Percentiles rank a stretch among this genome's conserved stretches.
Conservation (phyloP, 2,888 invertebrate genomes). For the Aporophyla nigra region DNA sequence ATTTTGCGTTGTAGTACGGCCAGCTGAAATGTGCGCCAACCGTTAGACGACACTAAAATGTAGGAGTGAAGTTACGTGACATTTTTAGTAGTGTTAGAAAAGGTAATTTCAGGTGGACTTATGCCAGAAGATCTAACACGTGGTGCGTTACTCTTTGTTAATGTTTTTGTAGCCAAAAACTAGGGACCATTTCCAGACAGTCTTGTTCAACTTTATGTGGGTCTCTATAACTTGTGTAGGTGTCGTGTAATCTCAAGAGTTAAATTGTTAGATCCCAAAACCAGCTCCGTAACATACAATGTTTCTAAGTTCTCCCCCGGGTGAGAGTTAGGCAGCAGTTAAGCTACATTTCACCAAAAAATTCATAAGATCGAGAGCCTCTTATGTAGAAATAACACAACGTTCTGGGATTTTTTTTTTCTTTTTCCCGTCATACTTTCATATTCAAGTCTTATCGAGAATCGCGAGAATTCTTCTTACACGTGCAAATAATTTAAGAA, state of each 20-base stretch:
- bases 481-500: constrained; percentile 25
- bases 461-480: constrained; percentile 13
- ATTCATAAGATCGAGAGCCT: constrained; percentile 6
- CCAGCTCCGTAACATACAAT: constrained; percentile 21
- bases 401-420: neutral
- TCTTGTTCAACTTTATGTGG: constrained; percentile 33
- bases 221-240: constrained; percentile 43
- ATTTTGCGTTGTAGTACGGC: neutral
- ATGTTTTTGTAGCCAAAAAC: constrained; percentile 40
- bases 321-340: constrained; percentile 18
- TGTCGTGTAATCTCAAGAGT: constrained; percentile 27
- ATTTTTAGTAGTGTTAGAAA: constrained; percentile 32
- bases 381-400: constrained; percentile 26
- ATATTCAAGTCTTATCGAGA: constrained; percentile 4
- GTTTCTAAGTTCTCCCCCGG: constrained; percentile 34
- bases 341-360: constrained; percentile 22
- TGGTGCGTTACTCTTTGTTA: constrained; percentile 28
- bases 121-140: constrained; percentile 18
- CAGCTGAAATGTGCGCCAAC: neutral
- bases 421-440: constrained; percentile 8
- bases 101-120: constrained; percentile 22
- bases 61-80: neutral
- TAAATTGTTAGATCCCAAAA: constrained; percentile 37
- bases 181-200: constrained; percentile 15
- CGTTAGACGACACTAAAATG: neutral